Conservation (phyloP, 2,113 vertebrate genomes). For the Dasyurus viverrinus region DNA sequence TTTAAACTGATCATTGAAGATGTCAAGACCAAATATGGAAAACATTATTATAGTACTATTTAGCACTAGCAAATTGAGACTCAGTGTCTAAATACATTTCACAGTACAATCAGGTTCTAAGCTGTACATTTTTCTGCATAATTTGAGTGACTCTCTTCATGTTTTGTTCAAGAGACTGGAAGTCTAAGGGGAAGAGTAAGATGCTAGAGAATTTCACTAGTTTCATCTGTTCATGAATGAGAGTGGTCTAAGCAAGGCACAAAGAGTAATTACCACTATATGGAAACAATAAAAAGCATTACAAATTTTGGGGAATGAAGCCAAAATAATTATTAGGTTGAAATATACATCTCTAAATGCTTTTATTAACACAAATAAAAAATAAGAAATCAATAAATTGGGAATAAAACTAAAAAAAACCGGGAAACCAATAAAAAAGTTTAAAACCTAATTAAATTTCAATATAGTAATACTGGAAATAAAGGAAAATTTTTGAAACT, state of each 20-base stretch:
- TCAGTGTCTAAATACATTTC: not conserved
- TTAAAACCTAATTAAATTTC: not conserved
- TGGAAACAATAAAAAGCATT: not conserved
- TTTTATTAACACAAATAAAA: not conserved
- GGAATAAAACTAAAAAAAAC: not conserved
- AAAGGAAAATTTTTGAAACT: not conserved
- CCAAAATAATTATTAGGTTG: not conserved
- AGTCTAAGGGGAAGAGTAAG: not conserved
- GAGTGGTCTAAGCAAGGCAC: not conserved
- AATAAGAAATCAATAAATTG: not conserved
- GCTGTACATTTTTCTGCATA: not conserved
- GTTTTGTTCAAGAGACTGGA: not conserved
- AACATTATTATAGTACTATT: not conserved
- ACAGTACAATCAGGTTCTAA: not conserved
- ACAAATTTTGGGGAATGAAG: not conserved
- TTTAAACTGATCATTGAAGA: not conserved
- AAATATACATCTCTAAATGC: not conserved
- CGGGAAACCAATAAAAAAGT: not conserved
- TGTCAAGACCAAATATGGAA: not conserved
- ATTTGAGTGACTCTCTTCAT: not conserved
- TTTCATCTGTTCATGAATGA: not conserved
- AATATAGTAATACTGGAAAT: not conserved
- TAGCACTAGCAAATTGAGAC: not conserved
- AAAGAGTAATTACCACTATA: not conserved
- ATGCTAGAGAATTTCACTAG: not conserved